A percentile compares a stretch with the other conserved stretches of the same genome.
Conservation (phyloP, 1,140 invertebrate genomes). For the Elymnias hypermnestra region DNA sequence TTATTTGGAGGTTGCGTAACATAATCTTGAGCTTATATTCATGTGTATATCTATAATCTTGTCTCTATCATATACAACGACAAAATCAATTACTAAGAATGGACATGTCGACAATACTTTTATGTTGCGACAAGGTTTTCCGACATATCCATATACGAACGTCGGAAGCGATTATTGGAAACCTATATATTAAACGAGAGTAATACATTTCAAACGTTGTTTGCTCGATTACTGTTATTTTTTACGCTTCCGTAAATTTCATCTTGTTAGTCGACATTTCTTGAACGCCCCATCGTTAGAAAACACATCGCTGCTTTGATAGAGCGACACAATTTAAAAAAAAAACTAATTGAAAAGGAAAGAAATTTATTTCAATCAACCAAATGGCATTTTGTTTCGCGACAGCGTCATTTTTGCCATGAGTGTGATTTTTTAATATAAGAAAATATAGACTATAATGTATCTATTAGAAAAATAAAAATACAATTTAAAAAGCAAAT, state of each 20-base stretch:
- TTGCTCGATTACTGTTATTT: neutral
- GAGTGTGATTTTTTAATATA: no score
- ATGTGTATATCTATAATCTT: neutral
- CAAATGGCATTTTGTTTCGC: no score
- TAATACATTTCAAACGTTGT: neutral
- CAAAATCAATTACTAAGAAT: neutral
- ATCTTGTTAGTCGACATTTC: neutral
- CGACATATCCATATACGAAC: constrained; percentile 1
- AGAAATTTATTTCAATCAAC: no score
- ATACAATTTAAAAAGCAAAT: no score
- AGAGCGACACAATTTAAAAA: neutral
- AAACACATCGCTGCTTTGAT: neutral
- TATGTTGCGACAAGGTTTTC: no score
- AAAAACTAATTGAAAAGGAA: no score
- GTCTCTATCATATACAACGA: neutral
- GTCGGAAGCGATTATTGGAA: constrained; percentile 1
- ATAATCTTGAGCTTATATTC: no score
- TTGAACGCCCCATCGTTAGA: no score
- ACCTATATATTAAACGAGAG: constrained; percentile 1
- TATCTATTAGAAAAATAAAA: no score
- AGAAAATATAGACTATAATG: no score
- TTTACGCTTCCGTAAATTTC: neutral
- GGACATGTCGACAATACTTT: neutral
- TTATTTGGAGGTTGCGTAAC: no score
- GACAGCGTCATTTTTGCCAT: no score